phyloP scores from a whole-genome alignment of 1,140 invertebrate species.

The Pseudachorutes palmiensis region DNA sequence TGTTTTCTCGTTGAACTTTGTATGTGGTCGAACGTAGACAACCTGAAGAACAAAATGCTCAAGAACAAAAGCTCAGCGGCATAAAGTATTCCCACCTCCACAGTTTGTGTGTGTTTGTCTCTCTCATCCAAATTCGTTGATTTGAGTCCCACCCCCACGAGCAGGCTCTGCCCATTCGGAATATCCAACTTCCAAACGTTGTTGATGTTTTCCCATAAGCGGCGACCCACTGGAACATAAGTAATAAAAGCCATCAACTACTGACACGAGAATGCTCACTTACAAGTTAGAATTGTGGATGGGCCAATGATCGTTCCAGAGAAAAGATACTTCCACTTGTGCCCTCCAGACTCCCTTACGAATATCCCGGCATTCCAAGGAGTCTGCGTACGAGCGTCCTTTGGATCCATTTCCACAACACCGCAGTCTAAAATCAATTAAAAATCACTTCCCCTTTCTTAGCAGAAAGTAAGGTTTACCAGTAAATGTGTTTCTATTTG shows the following conservation, averaged over 20 bases:
- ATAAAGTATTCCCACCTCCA: conserved; percentile 6
- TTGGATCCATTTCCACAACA: background rate
- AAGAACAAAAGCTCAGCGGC: background rate
- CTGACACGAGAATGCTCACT: conserved; percentile 11
- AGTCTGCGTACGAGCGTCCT: conserved; percentile 16
- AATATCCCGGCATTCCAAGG: conserved; percentile 26
- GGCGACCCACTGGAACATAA: background rate
- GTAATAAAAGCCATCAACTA: background rate
- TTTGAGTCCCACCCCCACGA: conserved; percentile 17
- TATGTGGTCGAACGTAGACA: conserved; percentile 20
- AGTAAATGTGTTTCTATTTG: background rate
- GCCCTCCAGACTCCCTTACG: background rate
- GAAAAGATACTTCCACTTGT: background rate
- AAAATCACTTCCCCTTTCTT: background rate
- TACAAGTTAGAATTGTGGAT: conserved; percentile 23
- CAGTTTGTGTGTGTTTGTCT: conserved; percentile 18
- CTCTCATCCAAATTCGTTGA: conserved; percentile 7
- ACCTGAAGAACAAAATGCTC: conserved; percentile 14
- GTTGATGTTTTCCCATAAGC: background rate
- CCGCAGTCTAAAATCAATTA: conserved; percentile 18
- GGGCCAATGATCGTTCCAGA: conserved; percentile 21
- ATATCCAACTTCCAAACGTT: background rate
- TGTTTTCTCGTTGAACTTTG: conserved; percentile 15
- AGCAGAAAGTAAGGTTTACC: too few species aligned
- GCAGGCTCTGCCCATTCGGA: background rate